Evolutionary conservation across 35 echinoderm and acorn worm genomes (phyloP), one percentile per base, ranked within the genome.

Genomic region (Lytechinus variegatus): DNA sequence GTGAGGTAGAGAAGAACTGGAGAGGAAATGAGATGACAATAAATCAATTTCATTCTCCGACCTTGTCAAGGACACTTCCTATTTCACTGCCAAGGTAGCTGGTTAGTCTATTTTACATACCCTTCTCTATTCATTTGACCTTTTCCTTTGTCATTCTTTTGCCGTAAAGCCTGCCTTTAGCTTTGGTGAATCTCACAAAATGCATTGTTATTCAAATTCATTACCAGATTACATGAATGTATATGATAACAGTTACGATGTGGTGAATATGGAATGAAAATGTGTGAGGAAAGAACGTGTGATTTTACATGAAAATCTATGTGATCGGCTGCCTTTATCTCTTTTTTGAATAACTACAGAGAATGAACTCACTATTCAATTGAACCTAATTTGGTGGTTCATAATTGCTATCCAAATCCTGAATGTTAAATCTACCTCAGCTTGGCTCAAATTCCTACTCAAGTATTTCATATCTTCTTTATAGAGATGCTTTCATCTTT

Each of bases 1-100:
- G 66, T 90, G 52, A 52, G 52, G 88, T 52, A 54, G 33, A 33
- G 52, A 33, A 44, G 27, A 44, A 88, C 33, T 11, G 28, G 88
- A 54, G 52, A 90, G 52, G 88, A 90, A 90, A 90, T 90, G 88
- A 90, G 52, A 90, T 90, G 88, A 90, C 88, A 90, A 90, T 90
- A 90, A 90, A 90, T 90, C 88, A 90, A 90, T 90, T 90, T 90
- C 52, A 44, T 52, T 21, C 28, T 90, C 29, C 88, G n/a, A 52
- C 88, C 24, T 90, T 90, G 28, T 33, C 52, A 90, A 90, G 88
- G 88, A 44, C 88, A 90, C 88, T 90, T 44, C 88, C 52, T 33
- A 90, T 90, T 54, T 51, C 88, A 90, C 88, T 44, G 28, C 88
- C 88, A 90, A 90, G 88, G 88, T 90, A 44, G 52, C 28, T 7